Conservation (phyloP, 1,140 invertebrate species). For the Drosophila carrolli region DNA sequence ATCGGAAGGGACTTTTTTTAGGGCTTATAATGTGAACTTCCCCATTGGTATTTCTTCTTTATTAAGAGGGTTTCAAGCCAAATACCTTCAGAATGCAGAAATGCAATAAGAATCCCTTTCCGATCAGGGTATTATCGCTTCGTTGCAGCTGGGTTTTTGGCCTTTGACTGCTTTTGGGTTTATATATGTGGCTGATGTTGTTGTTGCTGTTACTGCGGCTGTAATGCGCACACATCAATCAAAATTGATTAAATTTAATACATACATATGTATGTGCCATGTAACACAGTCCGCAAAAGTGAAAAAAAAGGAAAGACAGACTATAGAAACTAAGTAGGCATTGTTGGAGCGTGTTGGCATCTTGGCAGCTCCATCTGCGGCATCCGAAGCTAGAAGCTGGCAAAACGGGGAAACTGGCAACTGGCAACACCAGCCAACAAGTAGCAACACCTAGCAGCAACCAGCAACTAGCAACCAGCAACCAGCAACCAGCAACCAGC, state of each 20-base stretch:
- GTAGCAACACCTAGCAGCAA: slow-evolving; percentile 1
- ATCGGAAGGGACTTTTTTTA: background rate
- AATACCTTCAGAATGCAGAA: too few species aligned
- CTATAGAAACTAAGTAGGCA: slow-evolving; percentile 54
- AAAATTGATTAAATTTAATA: slow-evolving; percentile 77
- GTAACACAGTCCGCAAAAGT: slow-evolving; percentile 16
- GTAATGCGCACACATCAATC: slow-evolving; percentile 73
- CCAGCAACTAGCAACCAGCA: background rate
- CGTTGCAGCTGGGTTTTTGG: slow-evolving; percentile 27
- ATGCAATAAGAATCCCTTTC: background rate
- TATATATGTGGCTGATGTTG: background rate
- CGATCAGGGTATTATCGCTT: slow-evolving; percentile 18
- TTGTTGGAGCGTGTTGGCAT: slow-evolving; percentile 72
- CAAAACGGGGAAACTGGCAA: background rate
- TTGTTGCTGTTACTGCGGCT: slow-evolving; percentile 32
- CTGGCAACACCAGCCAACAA: background rate
- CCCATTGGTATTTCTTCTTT: background rate
- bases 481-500: background rate
- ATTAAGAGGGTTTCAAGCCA: too few species aligned
- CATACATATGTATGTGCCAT: slow-evolving; percentile 43
- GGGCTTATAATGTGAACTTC: background rate
- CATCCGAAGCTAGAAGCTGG: slow-evolving; percentile 22
- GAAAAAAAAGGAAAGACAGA: slow-evolving; percentile 12
- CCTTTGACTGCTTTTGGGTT: slow-evolving; percentile 8
- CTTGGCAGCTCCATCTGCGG: slow-evolving; percentile 76